phyloP scores from a whole-genome alignment of 2,113 vertebrate species.

The Pachypanchax playfairii region DNA sequence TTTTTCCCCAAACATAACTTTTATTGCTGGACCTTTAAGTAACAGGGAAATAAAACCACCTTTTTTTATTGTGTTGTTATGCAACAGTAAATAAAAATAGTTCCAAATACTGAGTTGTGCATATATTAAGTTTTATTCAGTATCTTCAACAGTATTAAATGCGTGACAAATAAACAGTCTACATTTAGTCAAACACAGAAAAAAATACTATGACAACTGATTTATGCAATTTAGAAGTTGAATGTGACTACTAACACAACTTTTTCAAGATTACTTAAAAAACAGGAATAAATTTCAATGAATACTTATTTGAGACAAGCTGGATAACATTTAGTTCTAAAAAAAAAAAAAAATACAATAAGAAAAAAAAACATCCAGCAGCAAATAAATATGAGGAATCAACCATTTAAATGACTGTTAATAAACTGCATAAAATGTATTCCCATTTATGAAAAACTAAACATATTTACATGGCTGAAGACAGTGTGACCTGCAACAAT shows the following conservation, averaged over 20 bases:
- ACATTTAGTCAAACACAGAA: slow-evolving; percentile 38
- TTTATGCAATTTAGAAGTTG: slow-evolving; percentile 38
- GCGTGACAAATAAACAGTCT: slow-evolving; percentile 35
- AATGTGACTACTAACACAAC: slow-evolving; percentile 29
- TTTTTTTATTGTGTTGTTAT: too few relatives aligned
- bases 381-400: slow-evolving; percentile 56
- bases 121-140: slow-evolving; percentile 70
- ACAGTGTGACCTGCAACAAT: slow-evolving; percentile 38
- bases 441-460: slow-evolving; percentile 41
- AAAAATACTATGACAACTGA: slow-evolving; percentile 22
- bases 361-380: slow-evolving; percentile 15
- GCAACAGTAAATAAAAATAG: background rate
- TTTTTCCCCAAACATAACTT: background rate
- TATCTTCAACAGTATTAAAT: slow-evolving; percentile 43
- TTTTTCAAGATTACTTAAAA: slow-evolving; percentile 28
- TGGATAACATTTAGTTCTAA: slow-evolving; percentile 6
- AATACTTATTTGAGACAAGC: slow-evolving; percentile 23
- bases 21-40: background rate
- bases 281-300: slow-evolving; percentile 40
- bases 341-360: too few relatives aligned
- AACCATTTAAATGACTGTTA: slow-evolving; percentile 28
- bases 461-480: slow-evolving; percentile 30
- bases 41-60: too few relatives aligned
- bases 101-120: slow-evolving; percentile 10
- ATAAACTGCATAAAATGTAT: slow-evolving; percentile 30